Evolutionary conservation across 2,888 invertebrate species (phyloP), one percentile per base, ranked within the genome.

Genomic region (Meliscaeva auricollis): DNA sequence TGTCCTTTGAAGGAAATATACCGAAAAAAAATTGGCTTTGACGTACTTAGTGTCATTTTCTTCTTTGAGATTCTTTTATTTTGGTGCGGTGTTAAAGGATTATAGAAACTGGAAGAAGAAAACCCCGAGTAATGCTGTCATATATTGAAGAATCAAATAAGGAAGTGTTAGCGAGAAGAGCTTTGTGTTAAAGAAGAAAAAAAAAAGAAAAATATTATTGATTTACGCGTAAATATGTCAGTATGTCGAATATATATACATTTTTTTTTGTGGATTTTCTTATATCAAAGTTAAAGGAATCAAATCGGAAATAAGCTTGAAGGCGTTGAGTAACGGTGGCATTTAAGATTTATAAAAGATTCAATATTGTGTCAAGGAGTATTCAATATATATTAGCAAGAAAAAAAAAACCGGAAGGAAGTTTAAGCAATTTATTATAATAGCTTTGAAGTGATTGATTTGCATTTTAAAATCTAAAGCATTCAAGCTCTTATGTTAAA

Each of bases 31-130:
- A 48, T 3, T 38, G 48, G n/a, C 50, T 66, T 66, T 50, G 50
- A 66, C 35, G 9, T 66, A 50, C 66, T 66, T 66, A 66, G 35
- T 35, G 5, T 7, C 22, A 66, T 66, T 66, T 64, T 44, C 26
- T 44, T 8, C 44, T n/a, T 41, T n/a, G 7, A 22, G 58, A 13
- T 44, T 62, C 32, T 30, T 46, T 64, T 46, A 15, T 66, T 35
- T 66, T 35, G 35, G 35, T 9, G 30, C 17, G 62, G 66, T 66
- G 50, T 66, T 66, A 66, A 66, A 66, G 66, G 66, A 66, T 66
- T 50, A 66, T 26, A 7, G 30, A 15, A 54, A 9, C 15, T 15
- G 17, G 26, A 17, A 26, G n/a, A 38, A 58, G 13, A 22, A 22
- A 60, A 2, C 46, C 2, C n/a, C 5, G 22, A 35, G 50, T n/a